phyloP scores from a whole-genome alignment of 2,888 invertebrate species.

The Gonocerus acuteangulatus region DNA sequence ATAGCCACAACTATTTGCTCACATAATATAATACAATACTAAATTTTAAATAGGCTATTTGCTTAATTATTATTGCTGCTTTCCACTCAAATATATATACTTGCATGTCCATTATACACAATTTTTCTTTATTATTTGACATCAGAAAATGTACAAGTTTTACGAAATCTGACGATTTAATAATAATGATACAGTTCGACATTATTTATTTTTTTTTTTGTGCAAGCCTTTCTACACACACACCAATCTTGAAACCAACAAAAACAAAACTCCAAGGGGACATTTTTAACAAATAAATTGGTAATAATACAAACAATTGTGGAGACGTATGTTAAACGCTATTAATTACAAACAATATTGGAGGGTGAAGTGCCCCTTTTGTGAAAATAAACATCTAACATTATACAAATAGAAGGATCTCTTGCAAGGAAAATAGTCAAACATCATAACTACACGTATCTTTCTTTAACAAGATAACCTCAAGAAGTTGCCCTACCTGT shows the following conservation, averaged over 20 bases:
- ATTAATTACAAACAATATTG: slow-evolving; percentile 7
- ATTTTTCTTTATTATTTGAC: slow-evolving; percentile 21
- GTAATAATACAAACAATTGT: slow-evolving; percentile 12
- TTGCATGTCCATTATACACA: slow-evolving; percentile 25
- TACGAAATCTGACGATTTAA: slow-evolving; percentile 30
- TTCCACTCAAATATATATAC: slow-evolving; percentile 30
- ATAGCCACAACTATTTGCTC: slow-evolving; percentile 37
- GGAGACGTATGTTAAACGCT: slow-evolving; percentile 3
- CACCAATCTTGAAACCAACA: slow-evolving; percentile 31
- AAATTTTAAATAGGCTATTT: slow-evolving; percentile 37
- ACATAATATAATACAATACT: slow-evolving; percentile 37
- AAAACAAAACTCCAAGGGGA: slow-evolving; percentile 27
- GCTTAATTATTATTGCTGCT: slow-evolving; percentile 37
- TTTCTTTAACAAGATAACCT: neutral
- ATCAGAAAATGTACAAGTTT: slow-evolving; percentile 25
- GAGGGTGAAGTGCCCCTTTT: neutral
- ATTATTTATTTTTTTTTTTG: too few species aligned
- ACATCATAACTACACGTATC: neutral
- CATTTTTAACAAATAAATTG: slow-evolving; percentile 14
- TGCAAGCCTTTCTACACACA: slow-evolving; percentile 33
- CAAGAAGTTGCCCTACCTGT: neutral
- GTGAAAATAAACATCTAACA: too few species aligned
- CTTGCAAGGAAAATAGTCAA: neutral
- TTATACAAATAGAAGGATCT: neutral
- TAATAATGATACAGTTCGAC: slow-evolving; percentile 27